Conservation (phyloP, 2,888 invertebrate genomes). For the Acheta domesticus region DNA sequence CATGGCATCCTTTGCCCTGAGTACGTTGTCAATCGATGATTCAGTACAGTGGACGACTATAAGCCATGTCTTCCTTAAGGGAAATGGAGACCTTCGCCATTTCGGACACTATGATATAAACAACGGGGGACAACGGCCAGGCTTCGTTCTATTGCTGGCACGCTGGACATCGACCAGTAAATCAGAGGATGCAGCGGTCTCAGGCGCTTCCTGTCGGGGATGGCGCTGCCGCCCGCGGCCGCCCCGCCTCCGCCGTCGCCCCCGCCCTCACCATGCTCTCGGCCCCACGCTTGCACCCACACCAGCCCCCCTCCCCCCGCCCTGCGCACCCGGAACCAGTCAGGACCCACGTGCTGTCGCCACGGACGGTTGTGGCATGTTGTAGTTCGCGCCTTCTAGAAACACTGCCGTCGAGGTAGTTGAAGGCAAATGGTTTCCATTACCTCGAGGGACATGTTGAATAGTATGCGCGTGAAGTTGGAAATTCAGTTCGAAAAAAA, state of each 20-base stretch:
- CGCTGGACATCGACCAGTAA: not conserved
- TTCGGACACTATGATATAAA: not conserved
- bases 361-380: too few relatives aligned
- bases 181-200: constrained; percentile 4
- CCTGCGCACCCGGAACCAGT: too few relatives aligned
- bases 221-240: not conserved
- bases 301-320: too few relatives aligned
- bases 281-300: too few relatives aligned
- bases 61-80: constrained; percentile 18
- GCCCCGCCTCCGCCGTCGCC: not conserved
- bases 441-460: too few relatives aligned
- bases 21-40: constrained; percentile 18
- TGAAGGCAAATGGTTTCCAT: too few relatives aligned
- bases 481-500: too few relatives aligned
- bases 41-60: constrained; percentile 1
- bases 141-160: not conserved
- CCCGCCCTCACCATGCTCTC: not conserved
- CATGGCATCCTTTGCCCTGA: constrained; percentile 7
- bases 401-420: too few relatives aligned
- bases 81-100: constrained; percentile 7
- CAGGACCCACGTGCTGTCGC: too few relatives aligned
- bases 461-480: too few relatives aligned
- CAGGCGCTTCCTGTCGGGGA: not conserved
- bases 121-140: constrained; percentile 7
- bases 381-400: too few relatives aligned